Evolutionary conservation across 2,797 vertebrate species (phyloP), one percentile per base, ranked within the genome.

Genomic region (Gobio occitaniae): DNA sequence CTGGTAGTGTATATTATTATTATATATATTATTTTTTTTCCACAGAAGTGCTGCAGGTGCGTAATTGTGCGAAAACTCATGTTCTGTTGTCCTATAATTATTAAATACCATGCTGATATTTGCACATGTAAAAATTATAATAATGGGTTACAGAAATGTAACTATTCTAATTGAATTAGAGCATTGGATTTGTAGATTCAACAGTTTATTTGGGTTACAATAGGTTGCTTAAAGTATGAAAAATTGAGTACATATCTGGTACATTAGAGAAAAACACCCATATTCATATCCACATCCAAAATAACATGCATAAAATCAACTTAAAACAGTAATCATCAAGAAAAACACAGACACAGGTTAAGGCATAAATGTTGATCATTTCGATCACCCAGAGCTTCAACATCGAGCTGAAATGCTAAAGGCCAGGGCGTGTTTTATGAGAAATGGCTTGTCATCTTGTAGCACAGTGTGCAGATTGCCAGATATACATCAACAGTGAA

Each of bases 281-380:
- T 61, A 83, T n/a, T 83, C 11, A 21, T 65, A 72, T 86, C 59
- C 61, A 79, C 52, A 86, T 75, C 44, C 44, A 87, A 85, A 13
- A 77, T 38, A 72, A 68, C 70, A 66, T 78, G 74, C 59, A 79
- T 86, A 44, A 63, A 59, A 84, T 50, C 11, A 84, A 32, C n/a
- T 36, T 11, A 72, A 86, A 88, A 47, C 38, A 47, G 48, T 63
- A 50, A 82, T 82, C 4, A 63, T 29, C 32, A 78, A 63, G 50
- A 72, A 29, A 17, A 38, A 79, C 15, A 36, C 4, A 41, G 6
- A 90, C 80, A n/a, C 79, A 88, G 21, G 17, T 48, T 65, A 50
- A 66, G 59, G 17, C 77, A 66, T 79, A 65, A 21, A 48, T 16
- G n/a, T 11, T 41, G 52, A 41, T 59, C 52, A 25, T 61, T 15